Evolutionary conservation across 2,113 vertebrate species (phyloP).

Genomic region (Corythoichthys intestinalis): DNA sequence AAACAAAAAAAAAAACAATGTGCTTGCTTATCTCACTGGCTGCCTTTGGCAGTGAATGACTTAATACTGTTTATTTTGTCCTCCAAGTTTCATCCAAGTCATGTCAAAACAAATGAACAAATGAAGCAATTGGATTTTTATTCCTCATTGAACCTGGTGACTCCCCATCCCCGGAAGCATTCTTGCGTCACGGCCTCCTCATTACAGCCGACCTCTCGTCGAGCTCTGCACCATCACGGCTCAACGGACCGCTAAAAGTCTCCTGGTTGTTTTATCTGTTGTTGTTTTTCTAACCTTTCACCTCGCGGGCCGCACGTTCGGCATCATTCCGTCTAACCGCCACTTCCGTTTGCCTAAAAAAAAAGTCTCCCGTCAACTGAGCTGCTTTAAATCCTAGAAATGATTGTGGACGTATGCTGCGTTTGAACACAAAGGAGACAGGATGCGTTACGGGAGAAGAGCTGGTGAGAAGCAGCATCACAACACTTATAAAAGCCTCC

Average conservation of each 20-base stretch:
- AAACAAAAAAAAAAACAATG: too few species aligned
- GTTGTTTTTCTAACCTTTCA: slow-evolving; percentile 14
- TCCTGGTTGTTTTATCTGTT: slow-evolving; percentile 2
- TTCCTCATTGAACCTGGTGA: slow-evolving; percentile 64
- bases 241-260: slow-evolving; percentile 34
- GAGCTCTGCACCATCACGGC: slow-evolving; percentile 29
- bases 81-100: too few species aligned
- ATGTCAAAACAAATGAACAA: too few species aligned
- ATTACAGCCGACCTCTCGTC: slow-evolving; percentile 49
- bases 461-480: slow-evolving; percentile 18
- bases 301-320: slow-evolving; percentile 18
- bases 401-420: slow-evolving; percentile 27
- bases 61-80: too few species aligned
- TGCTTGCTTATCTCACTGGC: too few species aligned
- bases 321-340: slow-evolving; percentile 12
- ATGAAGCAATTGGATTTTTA: too few species aligned
- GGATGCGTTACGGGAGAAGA: background rate
- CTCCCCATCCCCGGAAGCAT: slow-evolving; percentile 39
- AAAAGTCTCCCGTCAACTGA: slow-evolving; percentile 38
- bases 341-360: slow-evolving; percentile 30
- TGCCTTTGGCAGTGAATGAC: too few species aligned
- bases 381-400: slow-evolving; percentile 27
- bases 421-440: slow-evolving; percentile 19
- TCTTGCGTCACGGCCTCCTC: slow-evolving; percentile 53
- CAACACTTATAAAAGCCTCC: slow-evolving; percentile 22